Percentiles rank a stretch among this genome's conserved stretches.
These are phyloP conservation scores for Leptinotarsa peninsularis DNA, from an alignment of 2,888 invertebrate genomes.

Conservation along the genomic window DNA sequence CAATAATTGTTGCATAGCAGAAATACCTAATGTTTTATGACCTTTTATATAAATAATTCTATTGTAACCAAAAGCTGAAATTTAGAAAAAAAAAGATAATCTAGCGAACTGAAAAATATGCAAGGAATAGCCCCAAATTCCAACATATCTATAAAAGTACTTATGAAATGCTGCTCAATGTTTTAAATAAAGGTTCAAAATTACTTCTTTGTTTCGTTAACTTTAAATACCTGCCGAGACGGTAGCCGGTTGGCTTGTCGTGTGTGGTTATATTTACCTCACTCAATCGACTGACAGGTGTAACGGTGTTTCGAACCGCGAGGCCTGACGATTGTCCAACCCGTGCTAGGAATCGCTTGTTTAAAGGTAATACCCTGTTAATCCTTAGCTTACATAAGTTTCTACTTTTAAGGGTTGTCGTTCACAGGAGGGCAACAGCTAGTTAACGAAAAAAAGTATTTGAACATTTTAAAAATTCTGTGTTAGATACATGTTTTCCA, in stretches of 20 bases:
- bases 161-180: conserved; percentile 46
- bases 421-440: no score
- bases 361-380: no score
- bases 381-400: no score
- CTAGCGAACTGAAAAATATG: conserved; percentile 18
- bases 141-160: conserved; percentile 41
- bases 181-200: conserved; percentile 43
- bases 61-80: conserved; percentile 3
- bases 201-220: conserved; percentile 13
- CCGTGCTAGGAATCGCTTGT: no score
- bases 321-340: no score
- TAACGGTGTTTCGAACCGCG: no score
- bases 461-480: no score
- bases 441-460: no score
- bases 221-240: not conserved
- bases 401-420: no score
- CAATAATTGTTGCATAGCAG: conserved; percentile 13
- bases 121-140: conserved; percentile 31
- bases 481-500: no score
- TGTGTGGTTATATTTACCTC: no score
- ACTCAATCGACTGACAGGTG: no score
- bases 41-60: not conserved
- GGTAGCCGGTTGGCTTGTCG: not conserved
- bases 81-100: not conserved
- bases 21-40: not conserved